phyloP scores from a whole-genome alignment of 2,113 vertebrate species.

The Clinocottus analis region DNA sequence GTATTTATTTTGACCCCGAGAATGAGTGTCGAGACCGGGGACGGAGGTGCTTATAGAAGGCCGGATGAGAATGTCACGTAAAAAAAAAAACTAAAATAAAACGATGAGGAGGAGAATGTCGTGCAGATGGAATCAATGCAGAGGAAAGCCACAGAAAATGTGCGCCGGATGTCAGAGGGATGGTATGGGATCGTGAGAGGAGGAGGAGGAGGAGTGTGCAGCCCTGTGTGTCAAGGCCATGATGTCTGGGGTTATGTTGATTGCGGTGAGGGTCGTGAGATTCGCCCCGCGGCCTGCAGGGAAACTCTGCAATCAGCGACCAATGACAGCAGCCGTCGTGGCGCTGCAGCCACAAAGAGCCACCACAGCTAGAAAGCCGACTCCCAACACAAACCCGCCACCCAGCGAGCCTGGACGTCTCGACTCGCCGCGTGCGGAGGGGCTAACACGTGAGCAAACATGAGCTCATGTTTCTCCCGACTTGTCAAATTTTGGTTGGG shows the following conservation, averaged over 20 bases:
- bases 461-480: background rate
- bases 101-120: slow-evolving; percentile 14
- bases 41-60: slow-evolving; percentile 10
- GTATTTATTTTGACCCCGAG: background rate
- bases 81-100: background rate
- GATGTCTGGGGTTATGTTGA: slow-evolving; percentile 52
- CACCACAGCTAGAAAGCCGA: slow-evolving; percentile 4
- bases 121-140: slow-evolving; percentile 22
- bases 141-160: slow-evolving; percentile 44
- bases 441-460: slow-evolving; percentile 3
- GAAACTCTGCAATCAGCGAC: slow-evolving; percentile 52
- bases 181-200: slow-evolving; percentile 16
- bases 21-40: slow-evolving; percentile 1
- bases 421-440: background rate
- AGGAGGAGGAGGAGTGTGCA: background rate
- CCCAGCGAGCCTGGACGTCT: background rate
- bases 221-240: slow-evolving; percentile 40
- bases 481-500: background rate
- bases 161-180: slow-evolving; percentile 30
- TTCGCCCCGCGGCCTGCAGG: slow-evolving; percentile 27
- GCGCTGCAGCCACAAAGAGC: slow-evolving; percentile 32
- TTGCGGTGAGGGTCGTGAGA: slow-evolving; percentile 40
- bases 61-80: background rate
- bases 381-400: slow-evolving; percentile 2
- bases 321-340: slow-evolving; percentile 26